These are phyloP conservation scores for Anniella stebbinsi DNA, from an alignment of 2,797 vertebrate genomes.

Conservation along the genomic window DNA sequence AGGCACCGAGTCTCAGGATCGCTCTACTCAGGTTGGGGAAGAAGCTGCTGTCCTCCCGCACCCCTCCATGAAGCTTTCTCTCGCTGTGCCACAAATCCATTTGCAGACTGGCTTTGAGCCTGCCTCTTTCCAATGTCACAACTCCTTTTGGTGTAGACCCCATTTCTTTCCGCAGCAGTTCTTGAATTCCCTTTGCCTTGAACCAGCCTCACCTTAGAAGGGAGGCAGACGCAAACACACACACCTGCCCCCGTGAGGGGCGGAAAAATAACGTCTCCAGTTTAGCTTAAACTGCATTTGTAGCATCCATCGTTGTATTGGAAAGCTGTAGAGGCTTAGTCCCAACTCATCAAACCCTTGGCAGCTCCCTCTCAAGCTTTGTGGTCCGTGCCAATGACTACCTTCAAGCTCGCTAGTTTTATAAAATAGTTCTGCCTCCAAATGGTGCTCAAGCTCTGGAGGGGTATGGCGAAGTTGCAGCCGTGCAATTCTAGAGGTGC, in stretches of 20 bases:
- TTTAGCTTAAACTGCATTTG: neutral
- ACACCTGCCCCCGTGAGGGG: too few relatives aligned
- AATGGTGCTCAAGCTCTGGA: neutral
- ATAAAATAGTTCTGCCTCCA: neutral
- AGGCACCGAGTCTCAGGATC: slow-evolving; percentile 37
- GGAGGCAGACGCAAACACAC: neutral
- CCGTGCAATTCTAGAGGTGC: neutral
- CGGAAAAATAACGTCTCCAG: neutral
- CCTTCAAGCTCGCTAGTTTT: neutral
- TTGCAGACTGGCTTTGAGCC: neutral
- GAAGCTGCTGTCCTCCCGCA: neutral
- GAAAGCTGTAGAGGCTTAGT: neutral
- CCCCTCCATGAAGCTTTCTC: neutral
- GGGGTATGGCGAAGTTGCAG: neutral
- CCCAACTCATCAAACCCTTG: neutral
- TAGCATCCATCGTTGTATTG: neutral
- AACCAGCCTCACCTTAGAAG: neutral
- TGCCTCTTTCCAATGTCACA: neutral
- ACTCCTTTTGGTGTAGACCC: neutral
- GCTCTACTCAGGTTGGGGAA: slow-evolving; percentile 30
- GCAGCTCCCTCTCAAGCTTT: neutral
- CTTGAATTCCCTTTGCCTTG: slow-evolving; percentile 9
- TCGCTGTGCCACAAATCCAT: neutral
- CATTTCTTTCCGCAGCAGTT: neutral
- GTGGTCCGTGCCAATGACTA: neutral